Conservation (phyloP, 2,888 invertebrate species). For the Dynastes maya region DNA sequence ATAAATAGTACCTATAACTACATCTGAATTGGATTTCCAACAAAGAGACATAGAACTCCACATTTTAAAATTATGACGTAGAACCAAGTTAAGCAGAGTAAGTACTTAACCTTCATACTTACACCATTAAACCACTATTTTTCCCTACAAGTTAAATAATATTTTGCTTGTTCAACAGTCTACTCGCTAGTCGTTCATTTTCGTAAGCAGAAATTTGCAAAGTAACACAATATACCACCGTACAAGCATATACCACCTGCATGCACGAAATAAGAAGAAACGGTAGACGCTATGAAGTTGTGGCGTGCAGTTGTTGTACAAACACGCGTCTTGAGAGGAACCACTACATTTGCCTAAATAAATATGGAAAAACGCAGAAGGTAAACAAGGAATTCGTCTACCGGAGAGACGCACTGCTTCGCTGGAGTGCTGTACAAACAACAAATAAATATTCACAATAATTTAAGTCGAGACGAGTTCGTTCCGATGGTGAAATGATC, state of each 20-base stretch:
- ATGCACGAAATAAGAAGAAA: not conserved
- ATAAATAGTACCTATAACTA: too few relatives aligned
- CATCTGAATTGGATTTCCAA: too few relatives aligned
- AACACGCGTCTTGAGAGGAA: slow-evolving; percentile 34
- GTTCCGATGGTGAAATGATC: not conserved
- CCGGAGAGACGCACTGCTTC: slow-evolving; percentile 17
- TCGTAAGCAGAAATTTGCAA: not conserved
- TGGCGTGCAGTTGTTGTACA: slow-evolving; percentile 29
- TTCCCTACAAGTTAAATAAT: too few relatives aligned
- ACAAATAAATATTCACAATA: slow-evolving; percentile 40
- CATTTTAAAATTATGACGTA: too few relatives aligned
- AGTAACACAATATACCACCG: not conserved
- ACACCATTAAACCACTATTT: too few relatives aligned
- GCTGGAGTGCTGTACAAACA: slow-evolving; percentile 38
- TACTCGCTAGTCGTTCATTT: not conserved
- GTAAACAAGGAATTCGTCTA: slow-evolving; percentile 41
- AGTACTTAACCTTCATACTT: too few relatives aligned
- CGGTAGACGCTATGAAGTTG: slow-evolving; percentile 14
- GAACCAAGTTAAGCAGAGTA: too few relatives aligned
- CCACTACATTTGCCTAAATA: slow-evolving; percentile 47
- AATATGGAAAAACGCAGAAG: slow-evolving; percentile 40
- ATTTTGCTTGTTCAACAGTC: not conserved
- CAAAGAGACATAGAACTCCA: too few relatives aligned
- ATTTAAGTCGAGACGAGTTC: slow-evolving; percentile 3
- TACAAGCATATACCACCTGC: not conserved